Base-by-base conservation (phyloP, 2,797 vertebrate species). In the Pseudocheirus occidentalis region DNA sequence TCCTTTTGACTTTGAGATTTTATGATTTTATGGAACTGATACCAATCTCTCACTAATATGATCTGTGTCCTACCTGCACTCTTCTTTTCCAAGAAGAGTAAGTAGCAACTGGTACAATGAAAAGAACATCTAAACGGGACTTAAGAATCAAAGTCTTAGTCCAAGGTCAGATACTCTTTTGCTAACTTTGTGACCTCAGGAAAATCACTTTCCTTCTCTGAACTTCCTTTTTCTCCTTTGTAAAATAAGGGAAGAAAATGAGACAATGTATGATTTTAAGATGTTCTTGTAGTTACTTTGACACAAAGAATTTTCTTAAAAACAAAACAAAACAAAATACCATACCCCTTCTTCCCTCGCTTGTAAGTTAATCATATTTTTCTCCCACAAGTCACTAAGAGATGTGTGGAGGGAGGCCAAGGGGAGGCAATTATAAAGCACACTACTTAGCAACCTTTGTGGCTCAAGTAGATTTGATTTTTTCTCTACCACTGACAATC, bases 71-170 rank as follows among this genome's bases (percentile, higher is more conserved):
- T 56, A 94, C 91, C 58, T 94, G 91, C 21, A 93, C 10, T 31
- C 91, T 55, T 92, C 96, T 96, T 94, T 73, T 91, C 57, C 92
- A n/a, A 90, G 12, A 62, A 59, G 34, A 62, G 10, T 81, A 81
- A 96, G 28, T 50, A 90, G 81, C 66, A 58, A 95, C n/a, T 54
- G 28, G 16, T 59, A 81, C 16, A 81, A 10, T 92, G 93, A 95
- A 91, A 96, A 94, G 9, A 34, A 14, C 13, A 5, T 13, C 34
- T 66, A 66, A 34, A 34, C 50, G 73, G 40, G 40, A 87, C 21
- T 87, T 87, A 27, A 50, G n/a, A 73, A 73, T n/a, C 5, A 73
- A 73, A 24, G 3, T 87, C 27, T 73, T 81, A 81, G 66, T 81
- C n/a, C 6, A 6, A 81, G 66, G 66, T 10, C n/a, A 40, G n/a